Evolutionary conservation across 2,888 invertebrate genomes (phyloP).

Genomic region (Caenorhabditis japonica): DNA sequence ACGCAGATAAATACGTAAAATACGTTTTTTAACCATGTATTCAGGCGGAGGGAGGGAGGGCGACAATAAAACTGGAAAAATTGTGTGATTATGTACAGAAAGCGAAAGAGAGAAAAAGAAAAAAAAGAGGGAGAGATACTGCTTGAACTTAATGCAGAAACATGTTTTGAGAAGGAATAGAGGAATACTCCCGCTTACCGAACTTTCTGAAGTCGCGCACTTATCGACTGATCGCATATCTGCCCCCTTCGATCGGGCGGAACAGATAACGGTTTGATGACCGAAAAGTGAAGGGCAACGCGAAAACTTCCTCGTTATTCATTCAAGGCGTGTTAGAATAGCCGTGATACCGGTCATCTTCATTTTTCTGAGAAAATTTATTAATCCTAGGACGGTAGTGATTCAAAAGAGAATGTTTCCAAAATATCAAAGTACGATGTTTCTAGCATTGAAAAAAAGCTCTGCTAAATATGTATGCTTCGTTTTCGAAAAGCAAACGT

Average conservation of each 20-base stretch:
- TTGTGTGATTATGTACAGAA: constrained; percentile 11
- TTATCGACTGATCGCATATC: constrained; percentile 44
- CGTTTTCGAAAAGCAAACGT: too few species aligned
- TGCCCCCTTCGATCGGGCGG: constrained; percentile 35
- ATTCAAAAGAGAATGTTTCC: too few species aligned
- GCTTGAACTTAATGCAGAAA: constrained; percentile 34
- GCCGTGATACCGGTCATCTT: too few species aligned
- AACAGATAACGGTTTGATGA: constrained; percentile 43
- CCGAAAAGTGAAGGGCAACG: not conserved
- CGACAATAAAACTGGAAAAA: constrained; percentile 19
- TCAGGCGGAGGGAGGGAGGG: not conserved
- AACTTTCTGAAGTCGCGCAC: constrained; percentile 20
- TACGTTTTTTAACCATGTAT: too few species aligned
- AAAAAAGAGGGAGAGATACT: constrained; percentile 5
- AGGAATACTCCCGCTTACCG: constrained; percentile 11
- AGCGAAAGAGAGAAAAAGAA: constrained; percentile 11
- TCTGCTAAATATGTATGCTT: too few species aligned
- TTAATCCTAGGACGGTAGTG: too few species aligned
- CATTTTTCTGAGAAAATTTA: too few species aligned
- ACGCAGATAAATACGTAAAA: too few species aligned
- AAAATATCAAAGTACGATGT: too few species aligned
- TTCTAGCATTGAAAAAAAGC: too few species aligned
- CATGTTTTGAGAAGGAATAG: constrained; percentile 14
- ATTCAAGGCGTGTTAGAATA: too few species aligned
- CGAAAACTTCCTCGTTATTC: too few species aligned